Evolutionary conservation across 37 sponge, comb jelly and placozoan species (phyloP), one percentile per base, ranked within the genome.

Genomic region (Diacarnus erythraeanus): DNA sequence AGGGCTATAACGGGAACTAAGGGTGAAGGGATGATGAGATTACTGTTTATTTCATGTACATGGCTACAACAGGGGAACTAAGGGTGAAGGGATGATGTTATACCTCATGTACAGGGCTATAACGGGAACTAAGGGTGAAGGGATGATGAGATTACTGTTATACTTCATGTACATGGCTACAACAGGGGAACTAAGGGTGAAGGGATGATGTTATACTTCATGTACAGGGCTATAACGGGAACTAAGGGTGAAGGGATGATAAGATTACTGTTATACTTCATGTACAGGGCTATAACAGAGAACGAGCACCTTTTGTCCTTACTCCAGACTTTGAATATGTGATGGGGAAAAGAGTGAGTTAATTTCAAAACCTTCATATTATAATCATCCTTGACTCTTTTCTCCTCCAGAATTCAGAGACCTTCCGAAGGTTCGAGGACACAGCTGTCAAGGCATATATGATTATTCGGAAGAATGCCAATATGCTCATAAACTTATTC

Each of bases 301-400:
- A 97, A 69, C 83, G 89, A 80, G 98, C 93, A 29, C 98, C 98
- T 23, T 97, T 97, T 81, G 95, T 97, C 2, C 84, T 97, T 23
- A 97, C 98, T 15, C 95, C 98, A 31, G 95, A 95, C 77, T 93
- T 97, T 75, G 95, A 92, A 47, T 92, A 90, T 81, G 87, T 97
- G 25, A 87, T 97, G 93, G 98, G 98, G 6, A 91, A 91, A 57
- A 90, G 83, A 74, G 92, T 92, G 35, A 42, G 90, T 54, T 10
- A 20, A 54, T 10, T 54, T 54, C 56, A 9, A 8, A 22, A 3
- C 36, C 69, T 18, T 72, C 26, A 31, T 72, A 17, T 42, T 38
- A 42, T 22, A 22, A 42, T 42, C 43, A 42, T 38, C 8, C 33
- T 59, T 25, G 29, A n/a, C n/a, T n/a, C n/a, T n/a, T n/a, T 27